Conservation (phyloP, 2,797 vertebrate species). For the Spinibarbus caldwelli region DNA sequence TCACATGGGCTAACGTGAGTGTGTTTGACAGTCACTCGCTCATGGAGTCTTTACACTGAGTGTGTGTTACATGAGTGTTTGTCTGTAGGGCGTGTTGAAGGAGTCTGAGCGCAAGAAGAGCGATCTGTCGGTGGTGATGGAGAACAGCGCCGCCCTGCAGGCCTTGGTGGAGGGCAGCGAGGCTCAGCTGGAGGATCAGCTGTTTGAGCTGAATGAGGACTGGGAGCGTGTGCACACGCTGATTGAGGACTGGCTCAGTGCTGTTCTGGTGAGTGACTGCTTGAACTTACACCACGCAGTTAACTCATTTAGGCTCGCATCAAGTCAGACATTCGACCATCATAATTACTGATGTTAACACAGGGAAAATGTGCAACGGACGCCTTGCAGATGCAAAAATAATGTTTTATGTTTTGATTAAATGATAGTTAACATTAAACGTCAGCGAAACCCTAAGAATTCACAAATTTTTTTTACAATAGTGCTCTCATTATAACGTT, state of each 20-base stretch:
- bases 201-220: conserved; percentile 86
- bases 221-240: conserved; percentile 88
- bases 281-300: too few species aligned
- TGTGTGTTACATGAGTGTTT: conserved; percentile 13
- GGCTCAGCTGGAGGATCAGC: conserved; percentile 82
- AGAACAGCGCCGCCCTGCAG: conserved; percentile 87
- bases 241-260: conserved; percentile 92
- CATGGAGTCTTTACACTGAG: background rate
- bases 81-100: conserved; percentile 85
- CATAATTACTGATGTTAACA: too few species aligned
- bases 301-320: background rate
- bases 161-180: conserved; percentile 88
- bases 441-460: too few species aligned
- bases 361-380: too few species aligned
- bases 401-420: too few species aligned
- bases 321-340: too few species aligned
- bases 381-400: too few species aligned
- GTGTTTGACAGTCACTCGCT: background rate
- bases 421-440: too few species aligned
- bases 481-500: too few species aligned
- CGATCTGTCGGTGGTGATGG: conserved; percentile 85
- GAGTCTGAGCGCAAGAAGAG: conserved; percentile 88
- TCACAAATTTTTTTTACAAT: too few species aligned
- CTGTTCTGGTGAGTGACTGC: conserved; percentile 83
- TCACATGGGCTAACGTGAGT: conserved; percentile 94